A percentile compares a stretch with the other conserved stretches of the same genome.
Conservation (phyloP, 2,113 vertebrate genomes). For the Okapia johnstoni region DNA sequence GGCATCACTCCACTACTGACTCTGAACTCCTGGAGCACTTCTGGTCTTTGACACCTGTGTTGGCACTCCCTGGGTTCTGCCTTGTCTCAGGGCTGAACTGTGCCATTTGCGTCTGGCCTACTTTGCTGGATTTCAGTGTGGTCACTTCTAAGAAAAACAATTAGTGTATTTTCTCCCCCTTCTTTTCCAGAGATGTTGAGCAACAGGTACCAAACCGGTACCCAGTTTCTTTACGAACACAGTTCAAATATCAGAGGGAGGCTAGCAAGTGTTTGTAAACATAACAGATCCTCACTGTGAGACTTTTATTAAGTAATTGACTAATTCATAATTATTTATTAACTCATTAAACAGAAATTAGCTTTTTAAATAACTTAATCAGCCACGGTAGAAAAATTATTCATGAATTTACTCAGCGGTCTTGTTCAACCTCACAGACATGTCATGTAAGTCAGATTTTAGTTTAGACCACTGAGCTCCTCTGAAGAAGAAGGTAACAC, state of each 20-base stretch:
- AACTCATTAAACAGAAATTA: not conserved
- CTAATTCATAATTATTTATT: not conserved
- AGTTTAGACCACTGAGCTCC: not conserved
- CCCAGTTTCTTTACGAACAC: not conserved
- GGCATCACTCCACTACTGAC: rapidly evolving
- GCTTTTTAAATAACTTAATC: not conserved
- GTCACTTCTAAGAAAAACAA: not conserved
- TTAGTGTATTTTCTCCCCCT: too few relatives aligned
- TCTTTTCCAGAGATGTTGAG: not conserved
- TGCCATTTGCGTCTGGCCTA: not conserved
- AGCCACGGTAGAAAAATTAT: not conserved
- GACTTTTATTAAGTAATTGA: not conserved
- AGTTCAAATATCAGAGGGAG: not conserved
- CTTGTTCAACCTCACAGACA: too few relatives aligned
- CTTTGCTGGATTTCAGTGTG: not conserved
- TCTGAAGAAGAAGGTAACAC: not conserved
- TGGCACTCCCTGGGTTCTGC: not conserved
- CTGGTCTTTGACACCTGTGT: rapidly evolving
- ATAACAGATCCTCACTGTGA: not conserved
- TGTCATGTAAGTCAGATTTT: not conserved
- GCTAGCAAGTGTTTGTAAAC: not conserved
- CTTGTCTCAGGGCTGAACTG: not conserved
- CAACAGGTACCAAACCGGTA: not conserved
- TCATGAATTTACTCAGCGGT: not conserved
- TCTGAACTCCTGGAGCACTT: not conserved